phyloP scores from a whole-genome alignment of 2,113 vertebrate genomes.

The Coregonus clupeaformis region DNA sequence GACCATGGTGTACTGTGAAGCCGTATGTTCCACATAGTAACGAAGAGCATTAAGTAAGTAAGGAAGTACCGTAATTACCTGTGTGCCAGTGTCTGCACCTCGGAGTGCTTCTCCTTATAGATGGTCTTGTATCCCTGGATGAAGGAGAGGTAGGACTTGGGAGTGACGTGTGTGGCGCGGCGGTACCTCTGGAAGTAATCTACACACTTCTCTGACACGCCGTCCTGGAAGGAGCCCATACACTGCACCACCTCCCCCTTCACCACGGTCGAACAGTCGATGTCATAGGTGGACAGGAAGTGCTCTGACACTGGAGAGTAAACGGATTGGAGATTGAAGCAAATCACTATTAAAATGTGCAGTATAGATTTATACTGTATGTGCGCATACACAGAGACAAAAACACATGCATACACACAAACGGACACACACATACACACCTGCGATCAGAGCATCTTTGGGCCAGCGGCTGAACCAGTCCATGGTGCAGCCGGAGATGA shows the following conservation, averaged over 20 bases:
- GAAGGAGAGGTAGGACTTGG: conserved; percentile 95
- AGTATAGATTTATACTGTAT: neutral
- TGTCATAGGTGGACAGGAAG: conserved; percentile 85
- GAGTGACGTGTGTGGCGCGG: conserved; percentile 89
- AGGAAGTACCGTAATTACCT: conserved; percentile 69
- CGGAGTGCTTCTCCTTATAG: conserved; percentile 85
- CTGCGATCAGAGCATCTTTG: conserved; percentile 89
- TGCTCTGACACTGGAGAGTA: conserved; percentile 85
- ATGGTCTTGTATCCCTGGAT: conserved; percentile 91
- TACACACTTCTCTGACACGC: conserved; percentile 90
- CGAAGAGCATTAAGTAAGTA: too few species aligned
- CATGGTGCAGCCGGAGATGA: conserved; percentile 94
- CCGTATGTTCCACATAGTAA: too few species aligned
- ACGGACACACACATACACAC: conserved; percentile 53
- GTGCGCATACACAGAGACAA: neutral
- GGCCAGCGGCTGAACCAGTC: conserved; percentile 98
- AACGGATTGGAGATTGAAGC: neutral
- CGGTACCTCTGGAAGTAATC: conserved; percentile 95
- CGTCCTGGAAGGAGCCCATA: conserved; percentile 96
- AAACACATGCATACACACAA: neutral
- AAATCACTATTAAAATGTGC: neutral
- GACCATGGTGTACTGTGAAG: too few species aligned
- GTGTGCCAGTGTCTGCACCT: conserved; percentile 85
- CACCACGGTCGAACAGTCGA: conserved; percentile 82
- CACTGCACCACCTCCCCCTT: conserved; percentile 89